Conservation (phyloP, 2,113 vertebrate genomes). For the Merops nubicus region DNA sequence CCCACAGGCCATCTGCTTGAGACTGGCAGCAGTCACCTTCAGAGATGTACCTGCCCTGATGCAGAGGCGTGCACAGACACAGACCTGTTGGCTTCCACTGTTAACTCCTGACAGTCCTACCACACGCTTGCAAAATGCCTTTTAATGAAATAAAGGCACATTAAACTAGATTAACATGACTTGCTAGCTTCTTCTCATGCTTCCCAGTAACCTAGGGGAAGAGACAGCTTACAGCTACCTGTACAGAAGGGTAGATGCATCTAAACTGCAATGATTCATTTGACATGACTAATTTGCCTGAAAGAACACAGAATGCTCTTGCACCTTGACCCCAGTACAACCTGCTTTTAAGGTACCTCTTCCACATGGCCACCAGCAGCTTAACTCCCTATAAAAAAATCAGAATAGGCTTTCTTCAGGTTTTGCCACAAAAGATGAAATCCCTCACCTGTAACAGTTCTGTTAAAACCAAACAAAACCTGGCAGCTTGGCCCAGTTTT, state of each 20-base stretch:
- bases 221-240: not conserved
- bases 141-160: not conserved
- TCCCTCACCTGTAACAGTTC: not conserved
- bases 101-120: not conserved
- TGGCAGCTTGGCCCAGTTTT: not conserved
- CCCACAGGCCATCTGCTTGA: not conserved
- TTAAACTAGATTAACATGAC: not conserved
- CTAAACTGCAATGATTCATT: not conserved
- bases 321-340: not conserved
- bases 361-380: not conserved
- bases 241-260: not conserved
- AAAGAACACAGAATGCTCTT: not conserved
- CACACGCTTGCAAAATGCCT: not conserved
- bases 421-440: not conserved
- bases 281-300: not conserved
- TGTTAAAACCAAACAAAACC: not conserved
- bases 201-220: not conserved
- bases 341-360: not conserved
- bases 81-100: fast-evolving
- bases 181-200: not conserved
- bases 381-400: not conserved
- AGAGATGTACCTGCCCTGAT: not conserved
- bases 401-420: not conserved
- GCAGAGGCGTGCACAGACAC: fast-evolving
- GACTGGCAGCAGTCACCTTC: not conserved